Conservation (phyloP, 2,888 invertebrate genomes). For the Dorcus hopei region DNA sequence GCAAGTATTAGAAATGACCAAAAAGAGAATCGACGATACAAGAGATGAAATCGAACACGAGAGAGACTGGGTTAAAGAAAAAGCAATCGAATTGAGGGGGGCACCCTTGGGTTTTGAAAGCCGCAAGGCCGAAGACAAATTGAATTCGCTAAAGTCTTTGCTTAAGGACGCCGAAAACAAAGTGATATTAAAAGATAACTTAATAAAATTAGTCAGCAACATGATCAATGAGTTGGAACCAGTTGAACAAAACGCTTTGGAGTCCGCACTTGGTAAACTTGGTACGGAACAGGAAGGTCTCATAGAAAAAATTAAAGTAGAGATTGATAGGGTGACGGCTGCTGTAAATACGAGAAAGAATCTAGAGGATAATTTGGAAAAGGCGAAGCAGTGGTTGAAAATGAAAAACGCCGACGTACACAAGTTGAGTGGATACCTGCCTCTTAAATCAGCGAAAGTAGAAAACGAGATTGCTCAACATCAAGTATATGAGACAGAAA, state of each 20-base stretch:
- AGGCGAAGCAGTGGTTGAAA: slow-evolving; percentile 78
- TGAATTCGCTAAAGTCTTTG: slow-evolving; percentile 68
- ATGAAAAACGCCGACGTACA: slow-evolving; percentile 72
- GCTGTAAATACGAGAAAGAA: slow-evolving; percentile 71
- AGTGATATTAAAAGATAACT: slow-evolving; percentile 74
- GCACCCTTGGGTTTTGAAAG: slow-evolving; percentile 74
- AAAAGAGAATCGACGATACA: slow-evolving; percentile 78
- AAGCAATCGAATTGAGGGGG: slow-evolving; percentile 64
- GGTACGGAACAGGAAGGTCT: slow-evolving; percentile 74
- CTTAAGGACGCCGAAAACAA: slow-evolving; percentile 84
- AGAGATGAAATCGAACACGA: slow-evolving; percentile 76
- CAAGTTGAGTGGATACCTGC: slow-evolving; percentile 72
- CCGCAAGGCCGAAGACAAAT: slow-evolving; percentile 70
- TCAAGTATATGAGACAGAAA: slow-evolving; percentile 71
- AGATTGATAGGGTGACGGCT: slow-evolving; percentile 67
- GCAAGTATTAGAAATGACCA: slow-evolving; percentile 79
- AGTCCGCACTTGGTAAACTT: slow-evolving; percentile 68
- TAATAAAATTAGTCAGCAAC: slow-evolving; percentile 79
- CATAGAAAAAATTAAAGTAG: slow-evolving; percentile 66
- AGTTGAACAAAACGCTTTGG: slow-evolving; percentile 76
- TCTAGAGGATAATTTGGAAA: slow-evolving; percentile 75
- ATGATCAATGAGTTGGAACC: slow-evolving; percentile 84
- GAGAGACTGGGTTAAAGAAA: slow-evolving; percentile 76
- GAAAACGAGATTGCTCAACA: slow-evolving; percentile 76
- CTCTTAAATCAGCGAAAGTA: slow-evolving; percentile 76